Conservation (phyloP, 2,888 invertebrate species). For the Melieria omissa region DNA sequence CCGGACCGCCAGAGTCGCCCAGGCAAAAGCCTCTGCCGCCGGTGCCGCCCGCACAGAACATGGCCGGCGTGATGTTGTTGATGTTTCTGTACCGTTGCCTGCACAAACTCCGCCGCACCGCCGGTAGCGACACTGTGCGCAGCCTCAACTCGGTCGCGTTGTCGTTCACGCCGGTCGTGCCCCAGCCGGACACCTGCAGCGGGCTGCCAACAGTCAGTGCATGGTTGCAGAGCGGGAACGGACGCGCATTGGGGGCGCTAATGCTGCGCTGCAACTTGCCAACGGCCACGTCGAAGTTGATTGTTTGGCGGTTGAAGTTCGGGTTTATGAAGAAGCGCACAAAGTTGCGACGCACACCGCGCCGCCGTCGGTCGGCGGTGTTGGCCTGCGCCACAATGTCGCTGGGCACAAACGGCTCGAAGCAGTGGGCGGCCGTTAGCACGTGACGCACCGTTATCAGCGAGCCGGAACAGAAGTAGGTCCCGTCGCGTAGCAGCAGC, state of each 20-base stretch:
- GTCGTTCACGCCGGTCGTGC: background rate
- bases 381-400: background rate
- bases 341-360: background rate
- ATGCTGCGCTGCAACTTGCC: background rate
- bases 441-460: background rate
- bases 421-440: constrained; percentile 16
- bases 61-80: background rate
- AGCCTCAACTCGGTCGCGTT: background rate
- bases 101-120: background rate
- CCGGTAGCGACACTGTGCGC: background rate
- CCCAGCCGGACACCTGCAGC: constrained; percentile 23
- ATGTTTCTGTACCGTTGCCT: background rate
- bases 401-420: background rate
- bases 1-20: constrained; percentile 10
- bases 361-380: background rate
- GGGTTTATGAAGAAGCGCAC: background rate
- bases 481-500: background rate
- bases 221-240: background rate
- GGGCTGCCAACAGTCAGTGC: background rate
- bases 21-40: background rate
- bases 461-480: background rate
- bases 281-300: constrained; percentile 3
- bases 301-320: background rate
- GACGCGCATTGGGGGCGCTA: background rate
- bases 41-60: background rate